Base-by-base conservation (phyloP, 2,888 invertebrate genomes). In the Calameuta idolon region DNA sequence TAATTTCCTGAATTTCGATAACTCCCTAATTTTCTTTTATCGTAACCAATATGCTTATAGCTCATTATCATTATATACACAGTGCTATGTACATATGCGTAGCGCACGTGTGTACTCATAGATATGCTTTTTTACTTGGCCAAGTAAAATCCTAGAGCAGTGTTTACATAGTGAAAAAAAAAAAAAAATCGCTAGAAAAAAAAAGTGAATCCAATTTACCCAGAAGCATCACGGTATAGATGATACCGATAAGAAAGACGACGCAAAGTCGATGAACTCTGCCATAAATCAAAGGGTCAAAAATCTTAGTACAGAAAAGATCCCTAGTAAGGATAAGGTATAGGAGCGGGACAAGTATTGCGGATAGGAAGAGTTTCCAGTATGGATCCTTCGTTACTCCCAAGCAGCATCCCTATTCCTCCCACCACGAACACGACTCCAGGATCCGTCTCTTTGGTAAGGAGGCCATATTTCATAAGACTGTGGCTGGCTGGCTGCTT, bases 391-490 rank as follows among this genome's bases (percentile, higher is more conserved):
- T 75, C 76, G 77, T 69, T 77, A 34, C 74, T 76, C 55, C 74
- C 76, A 74, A 76, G 75, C 75, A 75, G 37, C 78, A 69, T 75
- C 40, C 34, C 75, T 15, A 71, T 23, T 74, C 73, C 82, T 83
- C 74, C 79, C 79, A 77, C 76, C 78, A 75, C 78, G 73, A 73
- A 55, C 74, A 75, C 76, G 79, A 80, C 77, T 76, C 80, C 78
- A 15, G 80, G 83, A 83, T 83, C 88, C 86, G 85, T 86, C 86
- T 88, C 83, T 83, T 85, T 84, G 83, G 85, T 88, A 89, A 90
- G 90, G 90, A 90, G 90, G 89, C 91, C 90, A 91, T 90, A 91
- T 91, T 91, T 91, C 90, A 90, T 91, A 89, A 87, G 89, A 89
- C 88, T 87, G 80, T 84, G 78, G 83, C 83, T 85, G 84, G 82